phyloP scores from a whole-genome alignment of 2,888 invertebrate genomes.

The Antheraea assamensis region DNA sequence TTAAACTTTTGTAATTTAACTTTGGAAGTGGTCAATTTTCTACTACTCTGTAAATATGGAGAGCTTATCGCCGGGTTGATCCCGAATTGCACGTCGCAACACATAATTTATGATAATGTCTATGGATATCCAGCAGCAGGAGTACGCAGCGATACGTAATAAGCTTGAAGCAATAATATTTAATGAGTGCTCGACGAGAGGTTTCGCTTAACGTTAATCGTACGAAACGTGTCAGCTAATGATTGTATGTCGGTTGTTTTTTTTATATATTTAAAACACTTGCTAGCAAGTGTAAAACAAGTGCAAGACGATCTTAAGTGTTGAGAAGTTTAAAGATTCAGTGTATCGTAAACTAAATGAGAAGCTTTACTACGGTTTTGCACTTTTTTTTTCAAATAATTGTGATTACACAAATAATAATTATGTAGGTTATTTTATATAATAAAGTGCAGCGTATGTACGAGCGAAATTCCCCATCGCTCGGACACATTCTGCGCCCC shows the following conservation, averaged over 20 bases:
- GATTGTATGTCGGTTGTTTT: constrained; percentile 77
- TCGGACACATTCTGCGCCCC: constrained; percentile 45
- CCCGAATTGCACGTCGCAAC: constrained; percentile 75
- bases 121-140: constrained; percentile 54
- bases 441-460: constrained; percentile 48
- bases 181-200: constrained; percentile 70
- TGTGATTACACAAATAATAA: constrained; percentile 67
- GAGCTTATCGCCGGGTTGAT: constrained; percentile 79
- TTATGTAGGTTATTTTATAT: constrained; percentile 70
- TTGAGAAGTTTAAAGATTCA: constrained; percentile 73
- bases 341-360: constrained; percentile 76
- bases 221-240: constrained; percentile 70
- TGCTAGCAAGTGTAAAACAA: too few relatives aligned
- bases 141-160: constrained; percentile 67
- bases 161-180: constrained; percentile 76
- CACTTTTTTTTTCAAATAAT: constrained; percentile 81
- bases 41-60: constrained; percentile 80
- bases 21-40: constrained; percentile 80
- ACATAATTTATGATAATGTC: constrained; percentile 64
- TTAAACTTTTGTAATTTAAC: constrained; percentile 75
- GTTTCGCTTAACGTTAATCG: constrained; percentile 68
- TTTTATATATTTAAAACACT: constrained; percentile 5
- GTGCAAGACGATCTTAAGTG: constrained; percentile 22
- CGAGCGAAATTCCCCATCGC: constrained; percentile 64
- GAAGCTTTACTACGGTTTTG: constrained; percentile 79